Evolutionary conservation across 2,113 vertebrate species (phyloP).

Genomic region (Macrotus californicus): DNA sequence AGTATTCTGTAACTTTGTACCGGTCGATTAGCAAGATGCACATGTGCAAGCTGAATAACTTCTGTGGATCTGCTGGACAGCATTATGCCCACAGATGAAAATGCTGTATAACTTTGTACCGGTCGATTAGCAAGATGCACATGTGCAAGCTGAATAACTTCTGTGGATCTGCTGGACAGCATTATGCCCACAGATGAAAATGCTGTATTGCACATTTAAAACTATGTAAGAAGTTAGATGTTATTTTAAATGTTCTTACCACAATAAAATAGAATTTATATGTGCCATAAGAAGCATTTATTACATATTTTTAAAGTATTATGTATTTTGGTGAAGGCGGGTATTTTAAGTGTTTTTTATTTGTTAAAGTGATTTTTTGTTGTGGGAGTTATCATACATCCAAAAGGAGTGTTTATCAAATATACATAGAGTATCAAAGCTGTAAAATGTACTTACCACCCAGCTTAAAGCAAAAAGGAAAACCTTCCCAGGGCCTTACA

Average conservation of each 20-base stretch:
- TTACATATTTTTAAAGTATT: not conserved
- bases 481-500: not conserved
- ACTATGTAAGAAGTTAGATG: not conserved
- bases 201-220: not conserved
- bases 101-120: not conserved
- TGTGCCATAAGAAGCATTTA: not conserved
- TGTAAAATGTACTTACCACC: not conserved
- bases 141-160: not conserved
- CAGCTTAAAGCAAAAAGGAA: not conserved
- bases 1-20: not conserved
- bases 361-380: not conserved
- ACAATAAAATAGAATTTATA: not conserved
- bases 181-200: not conserved
- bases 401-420: not conserved
- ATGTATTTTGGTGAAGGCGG: not conserved
- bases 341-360: not conserved
- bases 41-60: not conserved
- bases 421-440: not conserved
- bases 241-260: not conserved
- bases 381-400: not conserved
- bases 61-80: not conserved
- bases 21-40: not conserved
- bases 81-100: not conserved
- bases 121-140: not conserved
- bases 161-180: not conserved